Evolutionary conservation across 2,797 vertebrate genomes (phyloP).

Genomic region (Pampus argenteus): DNA sequence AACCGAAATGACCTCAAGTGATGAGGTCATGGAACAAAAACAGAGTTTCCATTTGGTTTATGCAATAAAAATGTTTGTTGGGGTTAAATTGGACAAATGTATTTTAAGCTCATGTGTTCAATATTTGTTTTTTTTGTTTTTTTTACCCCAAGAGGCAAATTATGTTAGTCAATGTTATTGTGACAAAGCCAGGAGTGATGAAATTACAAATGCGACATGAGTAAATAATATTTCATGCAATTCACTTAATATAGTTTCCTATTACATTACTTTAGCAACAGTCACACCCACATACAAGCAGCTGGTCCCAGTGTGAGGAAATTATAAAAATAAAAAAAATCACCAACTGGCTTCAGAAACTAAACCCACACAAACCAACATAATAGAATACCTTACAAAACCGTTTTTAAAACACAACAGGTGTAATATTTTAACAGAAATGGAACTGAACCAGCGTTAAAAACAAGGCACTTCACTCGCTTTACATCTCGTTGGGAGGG

Average conservation of each 20-base stretch:
- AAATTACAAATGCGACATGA: not conserved
- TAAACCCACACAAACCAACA: conserved; percentile 35
- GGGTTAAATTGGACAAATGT: not conserved
- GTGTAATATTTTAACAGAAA: not conserved
- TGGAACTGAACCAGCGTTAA: not conserved
- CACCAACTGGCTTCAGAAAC: conserved; percentile 24
- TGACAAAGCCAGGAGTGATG: not conserved
- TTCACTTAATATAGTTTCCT: conserved; percentile 8
- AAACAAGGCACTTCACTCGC: not conserved
- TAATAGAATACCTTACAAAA: conserved; percentile 9
- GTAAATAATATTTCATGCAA: not conserved
- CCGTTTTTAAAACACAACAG: not conserved
- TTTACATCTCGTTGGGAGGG: not conserved
- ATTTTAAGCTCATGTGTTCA: not conserved
- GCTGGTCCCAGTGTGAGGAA: conserved; percentile 21
- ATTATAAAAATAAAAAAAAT: conserved; percentile 35
- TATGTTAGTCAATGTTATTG: conserved; percentile 3
- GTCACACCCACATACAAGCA: conserved; percentile 26
- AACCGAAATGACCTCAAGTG: not conserved
- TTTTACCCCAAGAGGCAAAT: not conserved
- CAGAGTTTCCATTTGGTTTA: not conserved
- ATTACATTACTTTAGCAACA: conserved; percentile 8
- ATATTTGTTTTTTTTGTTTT: not conserved
- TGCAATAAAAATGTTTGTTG: not conserved
- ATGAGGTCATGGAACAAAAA: conserved; percentile 24